Base-by-base conservation (phyloP, 2,797 vertebrate genomes). In the Neopelma chrysocephalum region DNA sequence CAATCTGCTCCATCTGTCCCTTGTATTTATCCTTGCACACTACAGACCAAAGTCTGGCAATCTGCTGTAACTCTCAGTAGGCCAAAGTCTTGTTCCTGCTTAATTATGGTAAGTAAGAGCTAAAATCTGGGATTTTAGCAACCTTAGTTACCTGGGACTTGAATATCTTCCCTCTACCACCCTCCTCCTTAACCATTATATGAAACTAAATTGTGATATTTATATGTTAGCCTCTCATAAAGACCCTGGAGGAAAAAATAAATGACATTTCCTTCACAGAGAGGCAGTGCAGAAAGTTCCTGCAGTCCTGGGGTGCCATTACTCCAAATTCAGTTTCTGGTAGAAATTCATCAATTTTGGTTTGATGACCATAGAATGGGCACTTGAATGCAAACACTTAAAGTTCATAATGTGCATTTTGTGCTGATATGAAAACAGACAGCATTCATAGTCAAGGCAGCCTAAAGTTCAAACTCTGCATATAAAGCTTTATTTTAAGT, bases 321-420 rank as follows among this genome's bases (percentile, higher is more conserved):
- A 51, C 58, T 94, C 48, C 64, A 95, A 83, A 80, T 60, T 93
- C 54, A 83, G 27, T 78, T 95, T 70, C 62, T 95, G 72, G 20
- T 86, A 71, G 51, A 66, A 76, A 58, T 47, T 56, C 0, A 40
- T 73, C 7, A 14, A 4, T 60, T 82, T 92, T 87, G 26, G 9
- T 75, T 88, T 87, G 15, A 43, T 11, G 3, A 54, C 10, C 4
- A 2, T 69, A 25, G 58, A 61, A 71, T 53, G 15, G 40, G n/a
- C 51, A 48, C 29, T 76, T 79, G 62, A 85, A 91, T 71, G 58
- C 18, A 88, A 85, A 87, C 23, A 56, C 58, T 72, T 66, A 40
- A 62, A 51, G 71, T 81, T 89, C 13, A 8, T 72, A 34, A 73
- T 60, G 15, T 54, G 10, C 9, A 18, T 45, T 56, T 45, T 60